Base-by-base conservation (phyloP, 2,888 invertebrate species). In the Lycia hirtaria region DNA sequence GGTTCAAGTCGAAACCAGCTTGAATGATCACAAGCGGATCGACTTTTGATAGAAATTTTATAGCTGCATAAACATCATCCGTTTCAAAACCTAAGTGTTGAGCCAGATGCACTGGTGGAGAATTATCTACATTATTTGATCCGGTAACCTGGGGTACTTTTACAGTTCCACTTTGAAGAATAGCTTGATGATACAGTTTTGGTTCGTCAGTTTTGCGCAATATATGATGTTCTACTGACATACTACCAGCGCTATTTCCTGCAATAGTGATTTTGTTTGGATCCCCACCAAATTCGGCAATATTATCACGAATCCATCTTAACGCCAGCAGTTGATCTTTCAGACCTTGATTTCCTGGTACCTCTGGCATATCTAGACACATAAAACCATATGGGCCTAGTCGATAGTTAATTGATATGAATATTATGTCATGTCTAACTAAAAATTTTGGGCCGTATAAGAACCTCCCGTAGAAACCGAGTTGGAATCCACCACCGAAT, bases 341-440 rank as follows among this genome's bases (percentile, higher is more conserved):
- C 0, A 85, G 57, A 0, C 84, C 85, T 54, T 83, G 80, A 40
- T 86, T 87, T 0, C 87, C 88, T 0, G 85, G 80, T 0, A 83
- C 72, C 35, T 78, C 80, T 1, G 82, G 79, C 4, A 65, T 77
- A 20, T 81, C 76, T 0, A 83, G 60, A 28, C 86, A 85, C 81
- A 84, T 80, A 56, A 85, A 85, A 0, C 85, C 85, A 10, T 82
- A 85, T 0, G 79, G 73, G 0, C 83, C 84, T 0, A 81, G 9
- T 3, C 85, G 75, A 57, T 85, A 85, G 44, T 83, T 83, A 0
- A 78, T 15, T 12, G 72, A 64, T 1, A 78, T 75, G 1, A 83
- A 28, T 5, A 85, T 72, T 1, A 85, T 61, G 10, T 78, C 73
- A 41, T 82, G 75, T 49, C 58, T 62, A 10, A 77, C 68, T 24